Base-by-base conservation (phyloP, 2,888 invertebrate genomes). In the Norana najaformis region DNA sequence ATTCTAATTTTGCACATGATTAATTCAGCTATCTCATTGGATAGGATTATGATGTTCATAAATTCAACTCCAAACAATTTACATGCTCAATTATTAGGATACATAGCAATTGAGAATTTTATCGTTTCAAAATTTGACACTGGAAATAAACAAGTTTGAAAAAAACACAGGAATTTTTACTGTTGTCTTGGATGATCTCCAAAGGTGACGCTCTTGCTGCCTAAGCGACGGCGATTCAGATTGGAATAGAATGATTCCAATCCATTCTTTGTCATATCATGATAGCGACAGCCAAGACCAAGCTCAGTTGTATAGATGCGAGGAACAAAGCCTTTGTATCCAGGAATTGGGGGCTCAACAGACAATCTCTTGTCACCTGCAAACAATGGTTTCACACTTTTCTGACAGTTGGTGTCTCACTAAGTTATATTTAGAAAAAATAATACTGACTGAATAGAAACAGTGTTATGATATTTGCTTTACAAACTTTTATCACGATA, bases 271-370 rank as follows among this genome's bases (percentile, higher is more conserved):
- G 94, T 94, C 85, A 93, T 93, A 90, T 93, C 92, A 91, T 94
- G 93, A 92, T 94, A 95, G 30, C 95, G 92, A 88, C 91, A 90
- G 13, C 95, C 95, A 20, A 95, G 93, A 2, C 95, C 95, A 2
- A 93, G 92, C 90, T 95, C 94, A 30, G 95, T 95, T 34, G 94
- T 93, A 91, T 93, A 91, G 36, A 95, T 93, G 88, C 94, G 92
- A 5, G 95, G 95, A 36, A 95, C 93, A 91, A 93, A 95, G 23
- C 95, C 95, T 90, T 92, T 92, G 92, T 95, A 95, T 4, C 95
- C 95, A 30, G 95, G 95, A 20, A 95, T 94, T 3, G 95, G 95
- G 13, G 95, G 94, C 91, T 95, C 95, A 88, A 92, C 92, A 88
- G 93, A 89, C 0, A 92, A 91, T 82, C 94, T 92, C 90, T 92